A percentile compares a stretch with the other conserved stretches of the same genome.
Conservation (phyloP, 2,113 vertebrate species). For the Ptyas mucosa region DNA sequence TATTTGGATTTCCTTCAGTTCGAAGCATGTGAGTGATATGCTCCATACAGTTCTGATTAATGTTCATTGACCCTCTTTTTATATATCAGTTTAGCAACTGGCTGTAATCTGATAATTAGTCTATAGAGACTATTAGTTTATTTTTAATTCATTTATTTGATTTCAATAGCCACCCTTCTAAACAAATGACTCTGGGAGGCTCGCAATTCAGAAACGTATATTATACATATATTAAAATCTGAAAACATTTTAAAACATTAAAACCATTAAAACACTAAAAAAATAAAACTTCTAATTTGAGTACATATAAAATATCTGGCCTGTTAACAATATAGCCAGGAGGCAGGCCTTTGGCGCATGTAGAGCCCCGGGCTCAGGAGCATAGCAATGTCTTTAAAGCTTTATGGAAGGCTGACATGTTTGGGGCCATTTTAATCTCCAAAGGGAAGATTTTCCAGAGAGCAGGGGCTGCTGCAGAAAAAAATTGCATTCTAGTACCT, state of each 20-base stretch:
- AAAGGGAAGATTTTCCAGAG: background rate
- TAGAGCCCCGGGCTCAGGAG: background rate
- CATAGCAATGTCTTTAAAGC: background rate
- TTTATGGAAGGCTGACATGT: background rate
- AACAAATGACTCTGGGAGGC: background rate
- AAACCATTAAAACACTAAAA: background rate
- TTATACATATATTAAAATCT: background rate
- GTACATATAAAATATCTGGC: too few relatives aligned
- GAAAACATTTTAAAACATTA: background rate
- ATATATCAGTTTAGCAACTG: background rate
- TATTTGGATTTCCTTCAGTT: background rate
- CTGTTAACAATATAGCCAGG: background rate
- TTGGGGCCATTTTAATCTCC: background rate
- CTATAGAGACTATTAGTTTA: background rate
- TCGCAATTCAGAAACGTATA: background rate
- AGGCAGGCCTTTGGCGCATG: background rate
- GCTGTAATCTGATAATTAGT: background rate
- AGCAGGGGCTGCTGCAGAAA: background rate
- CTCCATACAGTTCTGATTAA: background rate
- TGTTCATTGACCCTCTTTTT: background rate
- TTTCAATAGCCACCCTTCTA: background rate
- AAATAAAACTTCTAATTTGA: too few relatives aligned
- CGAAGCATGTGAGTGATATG: background rate
- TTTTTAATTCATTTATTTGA: background rate
- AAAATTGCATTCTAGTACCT: background rate